Evolutionary conservation across 2,888 invertebrate genomes (phyloP), one percentile per base, ranked within the genome.

Genomic region (Cosmia pyralina): DNA sequence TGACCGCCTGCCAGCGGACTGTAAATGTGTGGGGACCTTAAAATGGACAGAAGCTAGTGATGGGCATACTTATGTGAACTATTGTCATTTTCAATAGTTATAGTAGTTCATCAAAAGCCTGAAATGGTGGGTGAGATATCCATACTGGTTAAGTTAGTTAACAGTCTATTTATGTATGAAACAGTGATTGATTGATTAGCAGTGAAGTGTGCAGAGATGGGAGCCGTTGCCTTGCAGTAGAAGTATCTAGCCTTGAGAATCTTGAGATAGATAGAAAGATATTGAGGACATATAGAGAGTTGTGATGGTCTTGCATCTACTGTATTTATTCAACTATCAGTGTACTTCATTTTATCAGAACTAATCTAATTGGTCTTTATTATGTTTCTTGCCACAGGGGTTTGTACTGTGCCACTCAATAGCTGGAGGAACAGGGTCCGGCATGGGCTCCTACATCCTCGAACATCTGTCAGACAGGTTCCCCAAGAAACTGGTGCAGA

Each of bases 401-500:
- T 99, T 99, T 96, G 99, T 99, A 44, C 95, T 99, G 71, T 99
- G 99, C 88, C 99, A 99, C 95, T 99, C 99, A 8, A 99, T 99
- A 92, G 99, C 99, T 67, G 99, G 99, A 63, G 99, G 99, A 70
- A 99, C 99, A 8, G 99, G 99, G 0, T 99, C 99, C 0, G 99
- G 99, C 28, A 99, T 99, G 98, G 99, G 99, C 7, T 99, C 99
- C 0, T 99, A 98, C 90, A 98, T 99, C 85, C 95, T 99, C 81
- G 99, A 99, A 92, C 98, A 98, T 79, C 96, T 99, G 1, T 98
- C 98, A 0, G 99, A 99, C 91, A 97, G 99, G 85, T 99, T 99
- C 94, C 99, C 99, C 0, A 99, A 99, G 93, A 99, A 99, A 93
- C 95, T 99, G 52, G 98, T 99, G 53, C 99, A 99, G 95, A 99